A percentile compares a stretch with the other conserved stretches of the same genome.
phyloP scores from a whole-genome alignment of 2,113 vertebrate genomes.

The Orycteropus afer region DNA sequence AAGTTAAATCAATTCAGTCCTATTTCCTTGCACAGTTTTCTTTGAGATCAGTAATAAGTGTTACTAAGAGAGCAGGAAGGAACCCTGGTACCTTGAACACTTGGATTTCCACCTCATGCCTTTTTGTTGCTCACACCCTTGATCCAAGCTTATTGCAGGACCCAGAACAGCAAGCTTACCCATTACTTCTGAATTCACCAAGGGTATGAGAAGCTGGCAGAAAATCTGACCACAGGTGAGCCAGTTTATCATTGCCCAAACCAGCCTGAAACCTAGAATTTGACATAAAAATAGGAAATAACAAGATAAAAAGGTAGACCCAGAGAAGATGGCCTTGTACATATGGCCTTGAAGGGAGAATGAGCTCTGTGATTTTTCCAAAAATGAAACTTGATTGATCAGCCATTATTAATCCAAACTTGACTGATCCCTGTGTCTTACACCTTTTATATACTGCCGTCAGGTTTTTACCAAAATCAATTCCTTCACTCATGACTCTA shows the following conservation, averaged over 20 bases:
- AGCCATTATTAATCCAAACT: not conserved
- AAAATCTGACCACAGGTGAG: not conserved
- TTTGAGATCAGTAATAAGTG: not conserved
- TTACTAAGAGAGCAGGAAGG: not conserved
- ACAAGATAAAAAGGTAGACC: not conserved
- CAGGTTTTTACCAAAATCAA: not conserved
- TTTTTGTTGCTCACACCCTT: not conserved
- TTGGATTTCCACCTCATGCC: not conserved
- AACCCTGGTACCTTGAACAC: not conserved
- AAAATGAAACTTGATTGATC: not conserved
- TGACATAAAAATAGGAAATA: not conserved
- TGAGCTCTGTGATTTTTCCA: not conserved
- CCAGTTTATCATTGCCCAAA: not conserved
- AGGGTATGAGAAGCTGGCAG: not conserved
- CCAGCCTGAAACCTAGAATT: not conserved
- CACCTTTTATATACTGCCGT: accelerated
- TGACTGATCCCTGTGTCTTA: not conserved
- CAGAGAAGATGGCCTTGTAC: not conserved
- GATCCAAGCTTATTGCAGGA: not conserved
- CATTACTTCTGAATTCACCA: not conserved
- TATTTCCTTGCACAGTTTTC: not conserved
- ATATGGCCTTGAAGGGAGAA: not conserved
- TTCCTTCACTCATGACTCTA: not conserved
- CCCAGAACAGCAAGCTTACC: not conserved
- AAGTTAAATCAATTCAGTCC: not conserved